These are phyloP conservation scores for Byasa hedistus DNA, from an alignment of 2,888 invertebrate species.

Conservation along the genomic window DNA sequence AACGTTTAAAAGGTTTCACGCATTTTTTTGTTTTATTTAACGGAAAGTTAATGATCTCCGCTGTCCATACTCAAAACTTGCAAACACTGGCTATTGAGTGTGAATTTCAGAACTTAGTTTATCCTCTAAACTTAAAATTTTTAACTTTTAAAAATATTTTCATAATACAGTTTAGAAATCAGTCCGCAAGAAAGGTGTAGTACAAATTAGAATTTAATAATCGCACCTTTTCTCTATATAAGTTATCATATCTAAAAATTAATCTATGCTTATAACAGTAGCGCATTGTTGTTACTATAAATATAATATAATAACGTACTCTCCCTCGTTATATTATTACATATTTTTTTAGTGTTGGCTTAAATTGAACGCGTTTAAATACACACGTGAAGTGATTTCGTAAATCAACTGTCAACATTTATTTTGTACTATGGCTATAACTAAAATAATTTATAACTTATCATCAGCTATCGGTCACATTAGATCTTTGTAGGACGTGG, in stretches of 20 bases:
- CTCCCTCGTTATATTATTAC: background rate
- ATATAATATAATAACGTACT: constrained; percentile 3
- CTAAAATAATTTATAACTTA: constrained; percentile 28
- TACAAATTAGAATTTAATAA: no score
- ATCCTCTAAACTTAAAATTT: no score
- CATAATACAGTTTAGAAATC: background rate
- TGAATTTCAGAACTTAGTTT: no score
- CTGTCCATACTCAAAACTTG: no score
- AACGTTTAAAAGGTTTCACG: constrained; percentile 31
- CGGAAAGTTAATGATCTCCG: background rate
- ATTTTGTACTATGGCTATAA: constrained; percentile 15
- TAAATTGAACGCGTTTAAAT: constrained; percentile 21
- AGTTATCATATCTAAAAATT: no score
- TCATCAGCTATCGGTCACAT: constrained; percentile 27
- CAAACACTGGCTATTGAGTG: no score
- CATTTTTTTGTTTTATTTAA: background rate
- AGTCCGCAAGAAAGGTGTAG: background rate
- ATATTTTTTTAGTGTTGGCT: constrained; percentile 3
- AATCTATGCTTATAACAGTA: no score
- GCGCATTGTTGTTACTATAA: background rate
- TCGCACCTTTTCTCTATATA: no score
- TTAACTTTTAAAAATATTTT: no score
- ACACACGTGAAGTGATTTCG: constrained; percentile 9
- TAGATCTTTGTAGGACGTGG: constrained; percentile 24
- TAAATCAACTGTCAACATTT: constrained; percentile 29